Conservation (phyloP, 2,888 invertebrate species). For the Alloplasta piceator region DNA sequence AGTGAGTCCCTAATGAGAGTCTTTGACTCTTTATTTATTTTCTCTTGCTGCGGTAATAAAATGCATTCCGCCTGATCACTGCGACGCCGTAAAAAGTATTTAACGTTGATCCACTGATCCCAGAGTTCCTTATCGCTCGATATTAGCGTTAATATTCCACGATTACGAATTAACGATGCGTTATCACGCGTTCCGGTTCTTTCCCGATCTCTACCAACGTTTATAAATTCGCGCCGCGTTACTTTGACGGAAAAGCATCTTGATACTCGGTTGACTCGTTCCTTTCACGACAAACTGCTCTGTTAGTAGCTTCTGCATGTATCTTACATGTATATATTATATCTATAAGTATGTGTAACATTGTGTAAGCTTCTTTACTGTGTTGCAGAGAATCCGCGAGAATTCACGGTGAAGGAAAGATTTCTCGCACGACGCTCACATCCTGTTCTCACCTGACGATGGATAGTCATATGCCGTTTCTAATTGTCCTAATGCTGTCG, state of each 20-base stretch:
- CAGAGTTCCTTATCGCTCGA: constrained; percentile 19
- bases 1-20: constrained; percentile 15
- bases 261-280: constrained; percentile 16
- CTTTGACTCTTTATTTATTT: background rate
- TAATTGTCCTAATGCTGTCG: constrained; percentile 41
- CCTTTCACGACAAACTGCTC: constrained; percentile 8
- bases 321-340: background rate
- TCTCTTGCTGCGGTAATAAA: constrained; percentile 12
- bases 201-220: constrained; percentile 3
- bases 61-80: constrained; percentile 3
- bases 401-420: constrained; percentile 26
- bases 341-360: constrained; percentile 3
- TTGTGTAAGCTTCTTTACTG: background rate
- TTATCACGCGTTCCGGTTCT: constrained; percentile 2
- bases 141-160: constrained; percentile 6
- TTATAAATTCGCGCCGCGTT: constrained; percentile 7
- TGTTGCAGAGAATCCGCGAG: background rate
- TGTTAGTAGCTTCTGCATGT: background rate
- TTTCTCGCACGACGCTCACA: constrained; percentile 43
- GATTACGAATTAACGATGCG: background rate
- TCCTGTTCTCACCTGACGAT: constrained; percentile 52
- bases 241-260: constrained; percentile 1
- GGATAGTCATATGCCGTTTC: constrained; percentile 48
- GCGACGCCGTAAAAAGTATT: constrained; percentile 17
- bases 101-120: constrained; percentile 32